These are phyloP conservation scores for Pterostichus madidus DNA, from an alignment of 2,888 invertebrate species.

Conservation along the genomic window DNA sequence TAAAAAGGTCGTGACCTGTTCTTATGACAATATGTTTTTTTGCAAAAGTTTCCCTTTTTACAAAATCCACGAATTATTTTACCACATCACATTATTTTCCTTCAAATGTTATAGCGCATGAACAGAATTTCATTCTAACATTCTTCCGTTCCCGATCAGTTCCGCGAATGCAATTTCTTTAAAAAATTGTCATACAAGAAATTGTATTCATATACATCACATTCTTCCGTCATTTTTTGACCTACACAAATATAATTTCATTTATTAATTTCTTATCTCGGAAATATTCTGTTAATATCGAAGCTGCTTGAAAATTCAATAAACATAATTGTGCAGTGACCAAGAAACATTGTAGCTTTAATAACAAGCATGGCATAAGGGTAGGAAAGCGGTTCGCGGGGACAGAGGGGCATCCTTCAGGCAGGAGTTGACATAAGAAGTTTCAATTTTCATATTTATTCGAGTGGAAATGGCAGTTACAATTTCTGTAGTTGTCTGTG, in stretches of 20 bases:
- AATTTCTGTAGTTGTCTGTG: conserved; percentile 39
- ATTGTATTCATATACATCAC: too few relatives aligned
- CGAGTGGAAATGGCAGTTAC: conserved; percentile 48
- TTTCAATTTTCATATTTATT: conserved; percentile 61
- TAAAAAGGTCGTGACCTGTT: conserved; percentile 19
- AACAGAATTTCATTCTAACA: too few relatives aligned
- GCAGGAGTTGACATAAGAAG: conserved; percentile 54
- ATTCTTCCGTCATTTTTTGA: too few relatives aligned
- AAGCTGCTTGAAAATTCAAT: conserved; percentile 32
- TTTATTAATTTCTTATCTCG: not conserved
- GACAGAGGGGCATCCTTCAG: not conserved
- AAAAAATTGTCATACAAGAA: too few relatives aligned
- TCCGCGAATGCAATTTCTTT: too few relatives aligned
- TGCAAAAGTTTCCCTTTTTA: too few relatives aligned
- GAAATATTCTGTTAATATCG: conserved; percentile 25
- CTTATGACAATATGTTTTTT: not conserved
- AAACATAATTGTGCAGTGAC: conserved; percentile 54
- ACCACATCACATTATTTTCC: too few relatives aligned
- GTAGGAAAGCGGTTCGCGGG: not conserved
- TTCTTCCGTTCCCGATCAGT: too few relatives aligned
- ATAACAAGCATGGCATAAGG: conserved; percentile 18
- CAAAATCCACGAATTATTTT: too few relatives aligned
- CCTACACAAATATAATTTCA: not conserved
- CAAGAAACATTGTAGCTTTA: conserved; percentile 49
- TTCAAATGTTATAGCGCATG: too few relatives aligned